Percentiles rank a stretch among this genome's conserved stretches.
Evolutionary conservation across 2,888 invertebrate genomes (phyloP).

Genomic region (Drosophila picticornis): DNA sequence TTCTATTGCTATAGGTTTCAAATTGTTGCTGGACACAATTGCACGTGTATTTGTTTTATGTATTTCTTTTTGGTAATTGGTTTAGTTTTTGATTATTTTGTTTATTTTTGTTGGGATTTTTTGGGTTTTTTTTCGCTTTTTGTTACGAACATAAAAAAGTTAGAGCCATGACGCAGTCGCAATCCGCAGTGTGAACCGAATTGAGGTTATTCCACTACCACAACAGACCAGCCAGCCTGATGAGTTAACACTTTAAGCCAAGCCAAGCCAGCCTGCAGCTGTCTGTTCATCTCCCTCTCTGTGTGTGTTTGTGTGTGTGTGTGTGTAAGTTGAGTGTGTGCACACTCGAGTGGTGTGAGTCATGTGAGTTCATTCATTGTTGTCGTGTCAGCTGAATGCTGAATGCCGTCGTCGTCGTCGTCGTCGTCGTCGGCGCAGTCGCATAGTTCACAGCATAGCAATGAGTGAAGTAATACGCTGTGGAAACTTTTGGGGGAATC

Average conservation of each 20-base stretch:
- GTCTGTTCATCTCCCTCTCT: conserved; percentile 12
- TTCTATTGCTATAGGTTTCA: conserved; percentile 17
- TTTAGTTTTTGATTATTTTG: conserved; percentile 9
- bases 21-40: conserved; percentile 45
- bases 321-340: conserved; percentile 12
- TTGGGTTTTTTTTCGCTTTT: conserved; percentile 35
- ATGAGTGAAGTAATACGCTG: conserved; percentile 41
- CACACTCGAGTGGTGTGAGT: conserved; percentile 47
- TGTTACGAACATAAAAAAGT: conserved; percentile 51
- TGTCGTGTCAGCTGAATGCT: conserved; percentile 25
- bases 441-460: conserved; percentile 52
- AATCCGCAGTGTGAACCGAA: conserved; percentile 72
- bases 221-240: conserved; percentile 58
- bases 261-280: conserved; percentile 41
- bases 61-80: conserved; percentile 11
- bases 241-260: conserved; percentile 78
- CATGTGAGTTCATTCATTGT: conserved; percentile 61
- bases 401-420: not conserved
- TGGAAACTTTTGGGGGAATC: conserved; percentile 25
- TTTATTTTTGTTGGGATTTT: conserved; percentile 34
- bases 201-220: conserved; percentile 75
- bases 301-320: conserved; percentile 7
- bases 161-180: conserved; percentile 76
- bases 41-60: conserved; percentile 52
- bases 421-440: conserved; percentile 3